Evolutionary conservation across 2,113 vertebrate species (phyloP).

Genomic region (Bubo bubo): DNA sequence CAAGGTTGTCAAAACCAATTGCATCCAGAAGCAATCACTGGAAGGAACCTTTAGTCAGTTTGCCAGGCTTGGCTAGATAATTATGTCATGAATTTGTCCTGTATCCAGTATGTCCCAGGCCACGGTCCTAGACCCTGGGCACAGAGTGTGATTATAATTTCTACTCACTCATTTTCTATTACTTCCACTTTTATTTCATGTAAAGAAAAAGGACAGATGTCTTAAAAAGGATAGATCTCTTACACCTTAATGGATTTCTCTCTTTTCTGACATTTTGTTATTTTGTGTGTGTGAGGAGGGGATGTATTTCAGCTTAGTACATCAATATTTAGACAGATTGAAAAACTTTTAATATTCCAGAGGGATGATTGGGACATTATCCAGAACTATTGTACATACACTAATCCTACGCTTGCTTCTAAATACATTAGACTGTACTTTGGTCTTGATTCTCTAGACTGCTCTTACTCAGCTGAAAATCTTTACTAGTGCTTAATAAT

Average conservation of each 20-base stretch:
- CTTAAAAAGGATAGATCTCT: not conserved
- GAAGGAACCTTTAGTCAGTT: not conserved
- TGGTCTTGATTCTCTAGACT: not conserved
- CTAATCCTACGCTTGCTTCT: not conserved
- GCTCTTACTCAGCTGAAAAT: not conserved
- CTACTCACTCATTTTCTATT: not conserved
- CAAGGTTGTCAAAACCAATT: slow-evolving; percentile 11
- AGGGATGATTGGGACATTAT: not conserved
- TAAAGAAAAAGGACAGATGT: not conserved
- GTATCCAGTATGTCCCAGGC: not conserved
- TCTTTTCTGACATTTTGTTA: not conserved
- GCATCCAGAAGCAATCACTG: not conserved
- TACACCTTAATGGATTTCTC: not conserved
- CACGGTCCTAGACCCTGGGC: not conserved
- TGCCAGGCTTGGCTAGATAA: not conserved
- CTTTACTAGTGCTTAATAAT: not conserved
- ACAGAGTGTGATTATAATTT: not conserved
- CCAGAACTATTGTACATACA: not conserved
- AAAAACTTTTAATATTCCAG: not conserved
- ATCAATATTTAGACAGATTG: not conserved
- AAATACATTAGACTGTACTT: not conserved
- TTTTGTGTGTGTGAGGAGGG: not conserved
- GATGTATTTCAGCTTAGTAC: not conserved
- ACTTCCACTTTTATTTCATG: not conserved
- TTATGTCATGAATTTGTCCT: not conserved